A percentile compares a stretch with the other conserved stretches of the same genome.
Evolutionary conservation across 2,797 vertebrate species (phyloP).

Genomic region (Xyrichtys novacula): DNA sequence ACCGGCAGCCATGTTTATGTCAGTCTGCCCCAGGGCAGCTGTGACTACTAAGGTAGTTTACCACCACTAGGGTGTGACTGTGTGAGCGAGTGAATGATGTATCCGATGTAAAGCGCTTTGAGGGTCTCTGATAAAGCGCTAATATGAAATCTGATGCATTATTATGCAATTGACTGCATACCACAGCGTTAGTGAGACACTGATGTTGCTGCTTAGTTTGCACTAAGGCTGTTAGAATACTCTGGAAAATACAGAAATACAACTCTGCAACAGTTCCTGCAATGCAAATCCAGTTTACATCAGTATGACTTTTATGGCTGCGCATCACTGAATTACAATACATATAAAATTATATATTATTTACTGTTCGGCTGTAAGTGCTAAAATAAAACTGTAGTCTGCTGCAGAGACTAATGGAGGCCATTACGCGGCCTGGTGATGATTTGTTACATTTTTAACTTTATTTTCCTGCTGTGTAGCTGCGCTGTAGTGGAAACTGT

Average conservation of each 20-base stretch:
- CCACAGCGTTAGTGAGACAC: no score
- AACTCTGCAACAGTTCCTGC: not conserved
- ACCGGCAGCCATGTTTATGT: no score
- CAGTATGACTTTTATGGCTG: not conserved
- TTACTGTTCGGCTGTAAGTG: not conserved
- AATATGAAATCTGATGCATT: no score
- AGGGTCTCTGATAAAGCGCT: no score
- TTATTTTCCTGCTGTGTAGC: not conserved
- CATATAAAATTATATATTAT: not conserved
- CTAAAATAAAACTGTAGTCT: not conserved
- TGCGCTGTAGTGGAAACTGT: constrained; percentile 12
- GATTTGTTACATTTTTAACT: constrained; percentile 16
- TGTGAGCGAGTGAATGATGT: no score
- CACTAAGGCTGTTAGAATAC: not conserved
- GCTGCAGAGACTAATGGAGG: not conserved
- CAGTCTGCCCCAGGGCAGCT: no score
- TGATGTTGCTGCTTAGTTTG: no score
- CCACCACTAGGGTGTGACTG: no score
- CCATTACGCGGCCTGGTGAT: not conserved
- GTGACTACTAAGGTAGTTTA: no score
- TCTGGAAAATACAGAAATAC: not conserved
- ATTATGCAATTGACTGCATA: no score
- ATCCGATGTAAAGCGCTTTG: no score
- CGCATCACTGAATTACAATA: not conserved
- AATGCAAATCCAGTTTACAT: not conserved